A percentile compares a stretch with the other conserved stretches of the same genome.
Evolutionary conservation across 2,888 invertebrate species (phyloP).

Genomic region (Hoplodrina blanda): DNA sequence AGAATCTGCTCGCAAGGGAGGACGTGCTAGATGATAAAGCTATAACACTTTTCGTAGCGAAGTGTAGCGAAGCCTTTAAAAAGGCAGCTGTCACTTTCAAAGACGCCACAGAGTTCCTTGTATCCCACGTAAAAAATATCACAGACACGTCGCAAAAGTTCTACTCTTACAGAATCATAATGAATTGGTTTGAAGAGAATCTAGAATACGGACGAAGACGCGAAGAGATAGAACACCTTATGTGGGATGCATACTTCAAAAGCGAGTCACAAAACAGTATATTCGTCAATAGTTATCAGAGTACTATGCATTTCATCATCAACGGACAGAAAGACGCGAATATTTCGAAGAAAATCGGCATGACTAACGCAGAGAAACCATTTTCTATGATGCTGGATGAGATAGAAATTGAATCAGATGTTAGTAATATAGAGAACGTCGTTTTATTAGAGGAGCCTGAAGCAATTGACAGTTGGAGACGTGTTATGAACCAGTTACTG

Average conservation of each 20-base stretch:
- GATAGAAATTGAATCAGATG: conserved; percentile 86
- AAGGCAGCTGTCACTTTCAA: conserved; percentile 91
- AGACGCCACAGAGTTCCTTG: conserved; percentile 92
- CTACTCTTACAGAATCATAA: conserved; percentile 85
- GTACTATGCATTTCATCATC: conserved; percentile 81
- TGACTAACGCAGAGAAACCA: conserved; percentile 76
- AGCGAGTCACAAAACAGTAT: conserved; percentile 73
- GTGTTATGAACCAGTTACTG: conserved; percentile 89
- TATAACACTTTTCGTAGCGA: conserved; percentile 88
- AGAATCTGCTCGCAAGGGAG: conserved; percentile 77
- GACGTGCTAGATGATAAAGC: conserved; percentile 80
- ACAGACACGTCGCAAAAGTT: conserved; percentile 86
- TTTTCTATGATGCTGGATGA: conserved; percentile 82
- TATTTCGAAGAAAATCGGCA: conserved; percentile 76
- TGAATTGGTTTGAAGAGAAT: conserved; percentile 87
- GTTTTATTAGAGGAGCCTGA: conserved; percentile 81
- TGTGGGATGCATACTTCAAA: conserved; percentile 86
- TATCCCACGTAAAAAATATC: conserved; percentile 89
- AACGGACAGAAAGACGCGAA: conserved; percentile 81
- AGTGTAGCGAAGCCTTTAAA: conserved; percentile 92
- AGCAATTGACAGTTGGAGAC: conserved; percentile 83
- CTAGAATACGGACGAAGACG: conserved; percentile 81
- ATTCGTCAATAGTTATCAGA: conserved; percentile 79
- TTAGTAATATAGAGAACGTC: conserved; percentile 83
- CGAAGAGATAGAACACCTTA: conserved; percentile 85